Evolutionary conservation across 2,888 invertebrate genomes (phyloP).

Genomic region (Brassicogethes aeneus): DNA sequence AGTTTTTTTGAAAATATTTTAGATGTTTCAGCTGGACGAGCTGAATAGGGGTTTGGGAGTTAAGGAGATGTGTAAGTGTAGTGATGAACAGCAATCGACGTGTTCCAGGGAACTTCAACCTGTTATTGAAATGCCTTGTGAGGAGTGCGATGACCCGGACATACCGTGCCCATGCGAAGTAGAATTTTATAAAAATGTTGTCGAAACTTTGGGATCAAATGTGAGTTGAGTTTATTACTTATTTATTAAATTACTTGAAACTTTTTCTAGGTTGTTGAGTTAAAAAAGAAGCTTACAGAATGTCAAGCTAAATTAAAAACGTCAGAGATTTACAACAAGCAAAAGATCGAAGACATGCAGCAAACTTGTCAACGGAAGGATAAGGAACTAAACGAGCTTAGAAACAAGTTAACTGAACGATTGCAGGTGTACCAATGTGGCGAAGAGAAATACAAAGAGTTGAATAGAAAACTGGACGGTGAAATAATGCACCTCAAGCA

Average conservation of each 20-base stretch:
- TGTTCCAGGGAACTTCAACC: no score
- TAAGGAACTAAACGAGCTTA: conserved; percentile 17
- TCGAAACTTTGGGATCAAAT: conserved; percentile 19
- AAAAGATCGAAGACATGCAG: conserved; percentile 13
- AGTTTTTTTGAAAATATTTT: no score
- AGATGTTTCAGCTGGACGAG: no score
- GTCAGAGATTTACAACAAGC: conserved; percentile 15
- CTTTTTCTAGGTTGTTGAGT: conserved; percentile 21
- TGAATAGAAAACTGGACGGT: conserved; percentile 1
- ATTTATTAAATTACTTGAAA: neutral
- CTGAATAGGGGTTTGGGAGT: no score
- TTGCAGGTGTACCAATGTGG: conserved; percentile 9
- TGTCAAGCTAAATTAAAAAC: conserved; percentile 11
- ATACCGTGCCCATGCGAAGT: conserved; percentile 22
- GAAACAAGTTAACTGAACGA: conserved; percentile 22
- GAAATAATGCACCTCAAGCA: conserved; percentile 19
- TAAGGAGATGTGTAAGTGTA: no score
- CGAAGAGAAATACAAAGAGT: conserved; percentile 1
- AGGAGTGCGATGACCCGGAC: conserved; percentile 3
- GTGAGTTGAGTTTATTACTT: no score
- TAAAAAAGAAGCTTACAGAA: conserved; percentile 23
- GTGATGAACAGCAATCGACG: no score
- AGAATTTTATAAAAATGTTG: conserved; percentile 22
- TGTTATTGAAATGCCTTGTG: no score
- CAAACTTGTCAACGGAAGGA: conserved; percentile 16